A percentile compares a stretch with the other conserved stretches of the same genome.
Evolutionary conservation across 2,797 vertebrate genomes (phyloP).

Genomic region (Sciurus vulgaris): DNA sequence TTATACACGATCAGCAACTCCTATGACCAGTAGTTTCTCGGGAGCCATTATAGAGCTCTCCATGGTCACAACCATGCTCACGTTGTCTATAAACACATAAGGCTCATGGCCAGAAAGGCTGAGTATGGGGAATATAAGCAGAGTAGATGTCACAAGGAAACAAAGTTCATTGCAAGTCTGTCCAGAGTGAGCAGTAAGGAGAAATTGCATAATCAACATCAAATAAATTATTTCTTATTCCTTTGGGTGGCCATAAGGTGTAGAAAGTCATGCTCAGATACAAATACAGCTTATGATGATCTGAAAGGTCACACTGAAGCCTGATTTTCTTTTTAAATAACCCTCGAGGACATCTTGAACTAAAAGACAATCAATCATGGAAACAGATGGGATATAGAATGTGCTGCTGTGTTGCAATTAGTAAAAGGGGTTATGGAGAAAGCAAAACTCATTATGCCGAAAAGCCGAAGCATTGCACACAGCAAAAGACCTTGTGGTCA

Average conservation of each 20-base stretch:
- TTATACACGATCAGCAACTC: background rate
- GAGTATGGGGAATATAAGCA: background rate
- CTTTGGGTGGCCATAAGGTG: conserved; percentile 8
- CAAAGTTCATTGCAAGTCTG: background rate
- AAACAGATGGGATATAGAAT: conserved; percentile 80
- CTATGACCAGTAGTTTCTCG: background rate
- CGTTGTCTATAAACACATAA: background rate
- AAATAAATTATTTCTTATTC: conserved; percentile 17
- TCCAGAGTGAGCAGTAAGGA: background rate
- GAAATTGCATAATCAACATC: background rate
- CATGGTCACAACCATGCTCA: background rate
- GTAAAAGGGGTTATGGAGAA: conserved; percentile 45
- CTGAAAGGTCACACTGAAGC: conserved; percentile 70
- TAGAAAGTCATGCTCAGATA: background rate
- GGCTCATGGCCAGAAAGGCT: background rate
- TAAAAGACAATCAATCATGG: conserved; percentile 78
- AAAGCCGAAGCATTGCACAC: conserved; percentile 62
- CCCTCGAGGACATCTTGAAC: conserved; percentile 69
- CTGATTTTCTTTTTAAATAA: conserved; percentile 53
- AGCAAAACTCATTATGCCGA: conserved; percentile 70
- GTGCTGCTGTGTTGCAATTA: conserved; percentile 77
- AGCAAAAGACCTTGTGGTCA: conserved; percentile 58
- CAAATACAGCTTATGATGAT: conserved; percentile 62
- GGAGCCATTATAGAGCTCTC: background rate
- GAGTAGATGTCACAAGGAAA: background rate